Base-by-base conservation (phyloP, 35 echinoderm and acorn worm species). In the Apostichopus californicus region DNA sequence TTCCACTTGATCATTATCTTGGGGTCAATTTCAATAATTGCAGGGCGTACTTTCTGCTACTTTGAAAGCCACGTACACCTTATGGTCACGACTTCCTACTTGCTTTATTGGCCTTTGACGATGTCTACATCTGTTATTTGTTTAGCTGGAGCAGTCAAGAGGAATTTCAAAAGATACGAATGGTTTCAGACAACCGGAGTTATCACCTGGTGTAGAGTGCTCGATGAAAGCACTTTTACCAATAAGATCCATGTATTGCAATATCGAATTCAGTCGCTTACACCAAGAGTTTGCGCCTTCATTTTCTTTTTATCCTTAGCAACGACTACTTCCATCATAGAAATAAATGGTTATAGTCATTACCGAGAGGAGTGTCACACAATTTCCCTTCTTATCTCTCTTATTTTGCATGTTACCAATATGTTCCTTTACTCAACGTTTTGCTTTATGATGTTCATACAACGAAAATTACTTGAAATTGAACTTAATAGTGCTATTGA, bases 371-470 rank as follows among this genome's bases (percentile, higher is more conserved):
- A 73, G 11, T 73, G 71, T n/a, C 71, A 73, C 14, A 73, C 71
- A 7, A n/a, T 73, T 73, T 17, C 71, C 6, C 6, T 17, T n/a
- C 11, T 73, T 73, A n/a, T 73, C 6, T 17, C 15, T 17, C 71
- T 73, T n/a, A n/a, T 73, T n/a, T 73, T 73, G 17, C 80, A 83
- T 13, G 15, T 83, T 55, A n/a, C 6, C 5, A 83, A 83, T 56
- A 54, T 83, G 13, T 83, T 56, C 5, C 34, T 83, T 56, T 83
- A 83, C 53, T 83, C 80, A 56, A 34, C 80, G 10, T 83, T 83
- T 57, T 83, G 80, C 21, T 83, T 56, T 57, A 56, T 56, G 5
- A 10, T 83, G 80, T 83, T 56, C 80, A 6, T 83, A n/a, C 80
- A 83, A 56, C 34, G 80, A 9, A 55, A 56, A 8, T 56, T 83